Conservation (phyloP, 2,888 invertebrate genomes). For the Reticulitermes lucifugus region DNA sequence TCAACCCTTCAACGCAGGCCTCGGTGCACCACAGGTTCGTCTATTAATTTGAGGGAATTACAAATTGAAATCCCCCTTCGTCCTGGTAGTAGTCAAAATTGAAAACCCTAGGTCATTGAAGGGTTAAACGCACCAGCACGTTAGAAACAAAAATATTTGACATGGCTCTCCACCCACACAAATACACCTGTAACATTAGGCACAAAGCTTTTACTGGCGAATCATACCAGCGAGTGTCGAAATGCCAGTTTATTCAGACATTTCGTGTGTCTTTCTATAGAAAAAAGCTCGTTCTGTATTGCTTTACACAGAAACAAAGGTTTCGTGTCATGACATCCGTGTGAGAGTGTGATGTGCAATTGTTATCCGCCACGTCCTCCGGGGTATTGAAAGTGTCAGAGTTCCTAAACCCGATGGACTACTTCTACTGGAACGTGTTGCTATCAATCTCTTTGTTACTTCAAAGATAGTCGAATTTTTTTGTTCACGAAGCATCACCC, state of each 20-base stretch:
- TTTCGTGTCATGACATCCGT: background rate
- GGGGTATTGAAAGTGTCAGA: background rate
- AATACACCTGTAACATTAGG: no score
- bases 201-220: no score
- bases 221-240: background rate
- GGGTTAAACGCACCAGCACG: no score
- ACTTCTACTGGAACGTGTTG: background rate
- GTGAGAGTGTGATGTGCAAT: background rate
- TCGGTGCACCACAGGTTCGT: no score
- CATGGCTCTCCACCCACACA: no score
- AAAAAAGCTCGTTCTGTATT: background rate
- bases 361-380: background rate
- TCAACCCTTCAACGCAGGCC: no score
- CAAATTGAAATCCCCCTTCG: no score
- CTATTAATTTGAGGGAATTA: no score
- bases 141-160: no score
- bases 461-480: background rate
- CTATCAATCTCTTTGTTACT: slow-evolving; percentile 9
- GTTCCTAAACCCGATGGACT: background rate
- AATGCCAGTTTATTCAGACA: background rate
- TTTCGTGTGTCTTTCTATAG: background rate
- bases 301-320: slow-evolving; percentile 6
- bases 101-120: no score
- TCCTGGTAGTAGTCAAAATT: no score
- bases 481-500: background rate